Base-by-base conservation (phyloP, 2,113 vertebrate species). In the Callopanchax toddi region DNA sequence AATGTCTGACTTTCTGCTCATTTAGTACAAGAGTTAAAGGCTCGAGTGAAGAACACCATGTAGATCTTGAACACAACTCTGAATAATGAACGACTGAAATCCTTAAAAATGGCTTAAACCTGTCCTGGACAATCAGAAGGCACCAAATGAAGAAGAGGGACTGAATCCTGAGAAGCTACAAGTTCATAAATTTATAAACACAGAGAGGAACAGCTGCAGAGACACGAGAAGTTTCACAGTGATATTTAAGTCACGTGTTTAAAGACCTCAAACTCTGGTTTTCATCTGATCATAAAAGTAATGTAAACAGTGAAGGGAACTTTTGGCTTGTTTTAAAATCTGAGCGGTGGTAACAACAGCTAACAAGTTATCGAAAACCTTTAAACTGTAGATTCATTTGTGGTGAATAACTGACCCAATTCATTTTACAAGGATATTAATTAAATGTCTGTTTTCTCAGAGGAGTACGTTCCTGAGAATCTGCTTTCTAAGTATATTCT, bases 141-240 rank as follows among this genome's bases (percentile, higher is more conserved):
- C 86, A 88, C 85, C 16, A 4, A 53, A 88, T 51, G 49, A 62
- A 63, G 6, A 71, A 71, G 66, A 63, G 6, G 3, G 20, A 18
- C 43, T 2, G 12, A 45, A 57, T 51, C 37, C 23, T 65, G 54
- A 36, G 61, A 57, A 60, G 67, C 54, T 34, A 17, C 11, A 2
- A 54, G 49, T 46, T 54, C 10, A 4, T 62, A 7, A 25, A 22
- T 56, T 12, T 36, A 13, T 37, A 37, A 37, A 11, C 10, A 16
- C 1, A 3, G 7, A 43, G 4, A 20, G 13, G 11, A 52, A 66
- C 8, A 50, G 36, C n/a, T 1, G 0, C 40, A 36, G 63, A 85
- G 71, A 80, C 80, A 86, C 71, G 48, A 54, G 36, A 74, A 60
- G 63, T 65, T 74, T 87, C 89, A 89, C 88, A 87, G 89, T 89